Base-by-base conservation (phyloP, 2,797 vertebrate species). In the Pseudotriccus pelzelni region DNA sequence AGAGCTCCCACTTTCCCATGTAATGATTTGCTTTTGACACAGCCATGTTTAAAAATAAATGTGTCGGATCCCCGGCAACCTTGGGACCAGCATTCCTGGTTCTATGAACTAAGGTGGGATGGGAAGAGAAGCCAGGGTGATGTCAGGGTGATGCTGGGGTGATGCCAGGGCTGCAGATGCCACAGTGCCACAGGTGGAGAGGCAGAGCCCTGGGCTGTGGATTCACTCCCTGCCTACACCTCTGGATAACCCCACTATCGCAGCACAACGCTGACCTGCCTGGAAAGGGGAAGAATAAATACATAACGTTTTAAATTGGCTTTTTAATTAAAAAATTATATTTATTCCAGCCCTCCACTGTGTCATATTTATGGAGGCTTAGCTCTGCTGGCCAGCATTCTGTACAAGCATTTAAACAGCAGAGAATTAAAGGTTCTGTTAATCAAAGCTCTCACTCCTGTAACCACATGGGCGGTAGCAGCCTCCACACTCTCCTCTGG, bases 371-470 rank as follows among this genome's bases (percentile, higher is more conserved):
- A 41, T 13, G 3, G 39, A 81, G 87, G 80, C 66, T 91, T 46
- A 91, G 93, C 66, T 67, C 55, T 60, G 58, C 79, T 55, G 84
- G 72, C 79, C 92, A 86, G 12, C 3, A 0, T 41, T 90, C 80
- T 72, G 82, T 59, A 55, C 69, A 43, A 68, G 83, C 75, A 78
- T 55, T 89, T 78, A 92, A 85, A 78, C 5, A 52, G 81, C 82
- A 49, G 73, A 49, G 81, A 94, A 87, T 94, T 83, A 93, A 77
- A 94, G 87, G 56, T 37, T 70, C 41, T 3, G 3, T 91, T 94
- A 89, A 92, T 87, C 89, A 89, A 81, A 75, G 25, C 91, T 80
- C 59, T 84, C 83, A 7, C 47, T 88, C 80, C 90, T 52, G 49
- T 34, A 39, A 12, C 60, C 14, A 6, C 58, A 6, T 12, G 7